Evolutionary conservation across 2,888 invertebrate genomes (phyloP), one percentile per base, ranked within the genome.

Genomic region (Reticulitermes lucifugus): DNA sequence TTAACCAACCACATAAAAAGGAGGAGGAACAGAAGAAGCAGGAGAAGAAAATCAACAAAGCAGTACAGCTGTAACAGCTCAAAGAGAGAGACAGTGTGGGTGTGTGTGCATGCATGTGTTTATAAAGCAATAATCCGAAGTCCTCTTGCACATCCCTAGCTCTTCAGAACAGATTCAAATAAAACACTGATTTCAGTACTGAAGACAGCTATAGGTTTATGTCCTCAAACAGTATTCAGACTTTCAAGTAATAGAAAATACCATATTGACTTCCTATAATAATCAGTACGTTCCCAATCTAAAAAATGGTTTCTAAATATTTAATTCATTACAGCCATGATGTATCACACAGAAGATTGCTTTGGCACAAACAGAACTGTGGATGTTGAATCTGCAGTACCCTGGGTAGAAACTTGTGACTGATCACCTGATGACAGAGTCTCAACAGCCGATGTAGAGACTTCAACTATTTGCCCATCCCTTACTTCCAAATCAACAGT

Each of bases 401-500:
- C 83, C 82, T 83, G 85, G 43, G 85, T 55, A 83, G 71, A 60
- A 65, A 83, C n/a, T n/a, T 77, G 60, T 73, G 80, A 83, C 73
- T 70, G 60, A 55, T 79, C 80, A 71, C 59, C 71, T 5, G 60
- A 46, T n/a, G 75, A 60, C 21, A 65, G 82, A 9, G 60, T 82
- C 22, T 82, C 85, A 6, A 41, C 29, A 55, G 77, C 84, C 35
- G 82, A 65, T 43, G 83, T 83, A 25, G 85, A 71, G 51, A 86
- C 85, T 81, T 86, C 86, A 18, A 91, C 89, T 59, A 91, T 90
- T 71, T 90, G 91, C 5, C 91, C 91, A 84, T 91, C 90, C 85
- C 91, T 90, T 0, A 91, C 89, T 87, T 91, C 91, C 46, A 91
- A 88, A 86, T 91, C 91, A 12, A 91, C 89, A 7, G 90, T 89